These are phyloP conservation scores for Drosophila littoralis DNA, from an alignment of 1,140 invertebrate species.

Conservation along the genomic window DNA sequence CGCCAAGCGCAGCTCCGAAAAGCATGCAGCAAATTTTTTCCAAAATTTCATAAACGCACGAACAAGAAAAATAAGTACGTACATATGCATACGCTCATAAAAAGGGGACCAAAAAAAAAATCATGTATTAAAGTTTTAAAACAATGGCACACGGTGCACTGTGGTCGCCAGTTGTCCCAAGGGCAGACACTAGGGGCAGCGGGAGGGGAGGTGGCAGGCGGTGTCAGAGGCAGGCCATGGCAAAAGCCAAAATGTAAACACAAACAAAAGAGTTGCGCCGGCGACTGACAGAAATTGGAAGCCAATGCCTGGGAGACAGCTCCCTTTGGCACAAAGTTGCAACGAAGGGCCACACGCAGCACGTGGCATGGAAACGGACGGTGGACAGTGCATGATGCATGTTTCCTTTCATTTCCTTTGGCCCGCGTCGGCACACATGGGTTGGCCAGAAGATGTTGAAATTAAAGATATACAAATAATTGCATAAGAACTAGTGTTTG, in stretches of 20 bases:
- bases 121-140: conserved; percentile 25
- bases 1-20: conserved; percentile 8
- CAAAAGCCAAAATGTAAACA: conserved; percentile 41
- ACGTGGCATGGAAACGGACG: conserved; percentile 7
- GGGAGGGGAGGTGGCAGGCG: background rate
- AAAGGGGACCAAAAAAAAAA: background rate
- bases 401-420: background rate
- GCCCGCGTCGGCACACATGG: conserved; percentile 15
- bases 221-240: conserved; percentile 1
- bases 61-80: conserved; percentile 24
- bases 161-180: conserved; percentile 3
- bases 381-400: conserved; percentile 5
- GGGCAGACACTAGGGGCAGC: too few relatives aligned
- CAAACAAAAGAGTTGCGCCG: conserved; percentile 22
- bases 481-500: background rate
- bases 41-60: conserved; percentile 67
- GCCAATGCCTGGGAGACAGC: conserved; percentile 18
- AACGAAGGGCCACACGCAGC: conserved; percentile 14
- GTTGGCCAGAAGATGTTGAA: background rate
- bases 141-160: conserved; percentile 35
- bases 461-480: conserved; percentile 12
- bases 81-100: background rate
- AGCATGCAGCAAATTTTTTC: conserved; percentile 43
- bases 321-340: conserved; percentile 9
- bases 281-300: conserved; percentile 36